Evolutionary conservation across 2,113 vertebrate genomes (phyloP).

Genomic region (Addax nasomaculatus): DNA sequence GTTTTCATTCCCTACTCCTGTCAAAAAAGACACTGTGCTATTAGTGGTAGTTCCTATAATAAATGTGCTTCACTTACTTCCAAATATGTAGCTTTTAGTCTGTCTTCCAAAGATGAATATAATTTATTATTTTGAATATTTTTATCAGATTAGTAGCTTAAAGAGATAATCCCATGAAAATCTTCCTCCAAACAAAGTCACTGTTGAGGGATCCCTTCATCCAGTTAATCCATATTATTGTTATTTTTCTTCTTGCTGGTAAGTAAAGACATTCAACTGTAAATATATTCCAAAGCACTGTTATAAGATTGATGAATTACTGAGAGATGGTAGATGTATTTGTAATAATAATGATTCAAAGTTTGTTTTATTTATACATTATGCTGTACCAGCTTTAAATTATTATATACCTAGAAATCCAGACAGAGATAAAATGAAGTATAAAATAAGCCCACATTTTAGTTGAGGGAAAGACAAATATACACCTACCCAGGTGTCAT

Average conservation of each 20-base stretch:
- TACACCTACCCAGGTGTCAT: not conserved
- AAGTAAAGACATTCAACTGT: not conserved
- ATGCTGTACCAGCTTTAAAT: not conserved
- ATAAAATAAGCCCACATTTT: not conserved
- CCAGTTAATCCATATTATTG: not conserved
- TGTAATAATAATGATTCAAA: not conserved
- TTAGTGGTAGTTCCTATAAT: not conserved
- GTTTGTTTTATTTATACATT: not conserved
- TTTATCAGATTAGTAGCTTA: constrained; percentile 61
- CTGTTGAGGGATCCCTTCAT: constrained; percentile 17
- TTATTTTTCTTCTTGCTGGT: not conserved
- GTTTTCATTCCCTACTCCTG: not conserved
- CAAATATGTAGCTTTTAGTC: constrained; percentile 62
- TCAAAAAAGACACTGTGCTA: not conserved
- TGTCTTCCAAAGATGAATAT: constrained; percentile 66
- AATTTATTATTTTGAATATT: constrained; percentile 70
- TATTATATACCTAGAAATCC: not conserved
- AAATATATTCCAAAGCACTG: not conserved
- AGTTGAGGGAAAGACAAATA: not conserved
- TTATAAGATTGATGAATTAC: not conserved
- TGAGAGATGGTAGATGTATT: not conserved
- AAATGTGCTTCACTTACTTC: not conserved
- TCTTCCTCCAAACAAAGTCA: constrained; percentile 28
- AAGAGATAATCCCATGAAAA: constrained; percentile 63
- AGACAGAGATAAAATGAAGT: not conserved